Evolutionary conservation across 2,888 invertebrate species (phyloP), one percentile per base, ranked within the genome.

Genomic region (Megamerina dolium): DNA sequence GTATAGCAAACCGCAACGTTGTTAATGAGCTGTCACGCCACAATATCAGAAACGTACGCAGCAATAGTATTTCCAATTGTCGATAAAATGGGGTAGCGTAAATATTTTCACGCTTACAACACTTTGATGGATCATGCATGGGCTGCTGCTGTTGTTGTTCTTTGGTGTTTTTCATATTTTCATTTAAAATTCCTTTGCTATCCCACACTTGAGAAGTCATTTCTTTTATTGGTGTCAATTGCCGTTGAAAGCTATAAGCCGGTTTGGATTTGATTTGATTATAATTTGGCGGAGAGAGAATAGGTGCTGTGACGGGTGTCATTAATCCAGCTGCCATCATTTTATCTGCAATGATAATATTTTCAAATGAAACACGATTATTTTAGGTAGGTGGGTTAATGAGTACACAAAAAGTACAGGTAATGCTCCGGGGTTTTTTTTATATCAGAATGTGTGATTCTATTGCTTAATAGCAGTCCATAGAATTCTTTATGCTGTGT

Each of bases 11-110:
- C 18, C 92, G 79, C 59, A 85, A 82, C 34, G 84, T 74, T 2
- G 88, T 88, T 57, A 92, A 74, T 18, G 86, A 79, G 45, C 78
- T 80, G 59, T 87, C 82, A 31, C 89, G 77, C 68, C 81, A 81
- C 46, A 82, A 73, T 47, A 81, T 77, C 45, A 82, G 63, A 55
- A 78, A 77, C 27, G 80, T 79, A 54, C 83, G 72, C 52, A 78
- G 72, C 41, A 87, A 72, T 43, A 88, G 70, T 34, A 85, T 70
- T 34, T 60, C 58, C 12, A 81, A 58, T 61, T 83, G 82, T 20
- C 73, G 74, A 57, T 74, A 73, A 55, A 77, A 80, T 12, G 78
- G 75, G 1, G 79, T 77, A 1, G 79, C 75, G 59, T 81, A 80
- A 41, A 73, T 59, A 40, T 66, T 64, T 39, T 66, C 60, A 3